Base-by-base conservation (phyloP, 2,797 vertebrate species). In the Gymnothorax reevesii region DNA sequence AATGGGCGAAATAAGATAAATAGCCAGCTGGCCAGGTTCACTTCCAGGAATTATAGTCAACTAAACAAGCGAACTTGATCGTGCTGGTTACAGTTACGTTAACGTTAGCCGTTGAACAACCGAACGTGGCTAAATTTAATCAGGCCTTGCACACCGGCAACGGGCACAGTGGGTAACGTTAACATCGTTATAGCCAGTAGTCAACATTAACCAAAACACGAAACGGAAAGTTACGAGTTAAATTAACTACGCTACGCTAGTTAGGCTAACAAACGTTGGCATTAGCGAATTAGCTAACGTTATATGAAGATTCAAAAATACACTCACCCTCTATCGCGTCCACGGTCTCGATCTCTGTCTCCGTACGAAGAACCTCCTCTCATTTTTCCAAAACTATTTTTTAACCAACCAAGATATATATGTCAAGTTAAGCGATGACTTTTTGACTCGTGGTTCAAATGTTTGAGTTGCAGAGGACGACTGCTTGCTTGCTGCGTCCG, bases 331-430 rank as follows among this genome's bases (percentile, higher is more conserved):
- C 97, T 95, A 90, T 96, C 96, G 57, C 96, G 92, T 84, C 97
- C 98, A 83, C 97, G 97, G 94, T 98, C 73, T 42, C 98, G 94
- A 89, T 98, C 97, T 94, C 96, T 88, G 87, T 96, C 95, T 75
- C 94, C 95, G 33, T 95, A 96, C 1, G 94, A 95, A 0, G 95
- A 95, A 17, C 94, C 93, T 33, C 95, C 95, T 91, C 96, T 95
- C 96, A 97, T 96, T 33, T 92, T 62, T 27, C 4, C n/a, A 7
- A 62, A 83, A 75, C 25, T 2, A 33, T 17, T 27, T 17, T 27
- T 59, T 60, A 54, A 22, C 22, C 20, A 4, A 20, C n/a, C 54
- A 22, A 10, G 15, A 42, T 13, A 33, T 15, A 77, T 27, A 0
- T 49, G 20, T 77, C 52, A 49, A 77, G 33, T 42, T 7, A 49